Evolutionary conservation across 2,888 invertebrate genomes (phyloP).

Genomic region (Pterobdella sp.): DNA sequence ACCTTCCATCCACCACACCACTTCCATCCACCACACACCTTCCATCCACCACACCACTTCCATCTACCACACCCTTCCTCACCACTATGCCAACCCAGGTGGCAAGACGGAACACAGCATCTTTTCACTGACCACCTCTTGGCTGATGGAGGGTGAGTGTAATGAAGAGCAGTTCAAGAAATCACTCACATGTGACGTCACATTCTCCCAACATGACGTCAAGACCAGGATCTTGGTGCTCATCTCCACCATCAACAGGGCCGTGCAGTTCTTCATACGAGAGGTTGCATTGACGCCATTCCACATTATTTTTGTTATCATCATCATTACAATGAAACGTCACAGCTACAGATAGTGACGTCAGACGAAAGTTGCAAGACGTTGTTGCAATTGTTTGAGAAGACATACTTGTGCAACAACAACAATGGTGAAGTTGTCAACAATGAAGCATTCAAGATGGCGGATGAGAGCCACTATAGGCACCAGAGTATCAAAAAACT

Average conservation of each 20-base stretch:
- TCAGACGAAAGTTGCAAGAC: background rate
- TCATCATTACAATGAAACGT: constrained; percentile 4
- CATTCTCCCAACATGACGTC: background rate
- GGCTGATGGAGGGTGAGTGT: background rate
- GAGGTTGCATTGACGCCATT: background rate
- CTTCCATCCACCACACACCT: background rate
- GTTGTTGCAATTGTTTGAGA: background rate
- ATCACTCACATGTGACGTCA: background rate
- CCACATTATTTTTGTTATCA: background rate
- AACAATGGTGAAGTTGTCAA: background rate
- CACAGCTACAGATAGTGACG: background rate
- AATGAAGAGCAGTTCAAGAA: background rate
- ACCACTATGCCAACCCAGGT: background rate
- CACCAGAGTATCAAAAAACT: background rate
- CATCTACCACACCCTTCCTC: background rate
- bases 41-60: background rate
- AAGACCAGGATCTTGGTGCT: background rate
- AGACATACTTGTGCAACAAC: background rate
- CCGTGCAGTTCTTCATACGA: background rate
- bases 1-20: background rate
- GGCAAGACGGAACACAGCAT: constrained; percentile 1
- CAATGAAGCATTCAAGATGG: background rate
- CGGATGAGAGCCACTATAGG: background rate
- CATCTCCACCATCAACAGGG: background rate
- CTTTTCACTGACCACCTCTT: background rate